Conservation (phyloP, 2,113 vertebrate genomes). For the Dicrurus megarhynchus region DNA sequence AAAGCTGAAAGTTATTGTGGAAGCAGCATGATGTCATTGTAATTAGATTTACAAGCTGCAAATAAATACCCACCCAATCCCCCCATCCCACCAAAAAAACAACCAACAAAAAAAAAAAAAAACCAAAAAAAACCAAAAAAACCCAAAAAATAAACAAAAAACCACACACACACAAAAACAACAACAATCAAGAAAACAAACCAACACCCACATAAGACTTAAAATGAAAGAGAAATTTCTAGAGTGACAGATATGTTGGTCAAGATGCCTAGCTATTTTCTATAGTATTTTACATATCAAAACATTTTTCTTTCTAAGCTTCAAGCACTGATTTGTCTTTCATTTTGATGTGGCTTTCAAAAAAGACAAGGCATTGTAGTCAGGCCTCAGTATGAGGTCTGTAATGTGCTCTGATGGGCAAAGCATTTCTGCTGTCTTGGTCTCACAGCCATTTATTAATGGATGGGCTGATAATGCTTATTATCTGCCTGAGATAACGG, state of each 20-base stretch:
- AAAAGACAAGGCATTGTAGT: conserved; percentile 1
- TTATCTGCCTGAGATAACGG: conserved; percentile 35
- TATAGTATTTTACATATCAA: conserved; percentile 35
- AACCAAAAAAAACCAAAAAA: not conserved
- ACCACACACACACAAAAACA: not conserved
- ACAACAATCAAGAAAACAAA: not conserved
- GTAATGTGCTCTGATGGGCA: conserved; percentile 17
- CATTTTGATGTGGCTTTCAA: conserved; percentile 22
- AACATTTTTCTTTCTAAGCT: conserved; percentile 1
- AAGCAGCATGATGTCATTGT: not conserved
- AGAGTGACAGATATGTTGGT: not conserved
- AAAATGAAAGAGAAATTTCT: not conserved
- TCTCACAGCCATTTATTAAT: conserved; percentile 56
- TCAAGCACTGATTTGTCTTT: conserved; percentile 29
- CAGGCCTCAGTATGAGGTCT: not conserved
- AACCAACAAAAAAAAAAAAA: not conserved
- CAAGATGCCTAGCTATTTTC: not conserved
- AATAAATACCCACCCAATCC: not conserved
- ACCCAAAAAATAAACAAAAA: not conserved
- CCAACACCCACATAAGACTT: not conserved
- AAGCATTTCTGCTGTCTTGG: conserved; percentile 24
- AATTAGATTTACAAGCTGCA: not conserved
- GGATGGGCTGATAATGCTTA: conserved; percentile 39
- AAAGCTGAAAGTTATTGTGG: not conserved
- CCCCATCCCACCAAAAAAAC: fast-evolving